Evolutionary conservation across 2,797 vertebrate genomes (phyloP), one percentile per base, ranked within the genome.

Genomic region (Erpetoichthys calabaricus): DNA sequence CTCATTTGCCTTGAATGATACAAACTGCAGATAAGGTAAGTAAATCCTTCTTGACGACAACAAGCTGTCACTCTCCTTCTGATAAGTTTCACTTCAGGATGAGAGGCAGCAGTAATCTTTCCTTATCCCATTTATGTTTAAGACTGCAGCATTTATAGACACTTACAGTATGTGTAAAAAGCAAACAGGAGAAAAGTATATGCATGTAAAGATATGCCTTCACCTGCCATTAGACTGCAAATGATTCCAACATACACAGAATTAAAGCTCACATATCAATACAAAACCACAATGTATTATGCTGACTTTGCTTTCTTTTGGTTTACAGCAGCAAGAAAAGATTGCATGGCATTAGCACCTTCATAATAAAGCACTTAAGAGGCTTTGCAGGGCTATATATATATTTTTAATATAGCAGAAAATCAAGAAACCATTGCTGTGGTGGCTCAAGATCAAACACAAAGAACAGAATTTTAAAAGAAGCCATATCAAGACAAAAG

Each of bases 71-170:
- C 25, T 25, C 25, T 25, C 25, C 25, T 25, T 25, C 25, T 25
- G 25, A 25, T 25, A 25, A 25, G 25, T 25, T 25, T 25, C 25
- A 25, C 25, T 25, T 25, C 25, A 25, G 25, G 25, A 25, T n/a
- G 41, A 51, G 41, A 51, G 8, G 41, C n/a, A 51, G 5, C 50
- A 6, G 50, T 51, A 51, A 51, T 51, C 50, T 51, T 51, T 9
- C 41, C 50, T 51, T 9, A 51, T 51, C 50, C 50, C 41, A 25
- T 51, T 51, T 51, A 51, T n/a, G 50, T 51, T 51, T n/a, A 51
- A 51, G 41, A 25, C 9, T n/a, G 4, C 50, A 9, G 5, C 41
- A 3, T 51, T 5, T 5, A 5, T 5, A 6, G n/a, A 9, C 5
- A 9, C 50, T 51, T 51, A 25, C n/a, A 51, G 41, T 25, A 51